Conservation (phyloP, 2,797 vertebrate genomes). For the Halcyon badia region DNA sequence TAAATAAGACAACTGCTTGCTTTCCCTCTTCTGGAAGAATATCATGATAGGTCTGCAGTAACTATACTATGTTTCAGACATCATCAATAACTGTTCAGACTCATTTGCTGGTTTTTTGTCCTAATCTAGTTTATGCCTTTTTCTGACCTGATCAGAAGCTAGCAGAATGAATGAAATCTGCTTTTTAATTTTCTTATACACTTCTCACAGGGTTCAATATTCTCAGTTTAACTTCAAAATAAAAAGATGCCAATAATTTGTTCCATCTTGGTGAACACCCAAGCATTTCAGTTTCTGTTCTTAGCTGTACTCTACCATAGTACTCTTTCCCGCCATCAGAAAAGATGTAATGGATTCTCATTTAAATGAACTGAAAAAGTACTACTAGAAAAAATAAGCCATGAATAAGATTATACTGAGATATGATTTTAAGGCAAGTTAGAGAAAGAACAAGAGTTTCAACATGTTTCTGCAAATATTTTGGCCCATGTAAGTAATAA, state of each 20-base stretch:
- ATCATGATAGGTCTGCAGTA: neutral
- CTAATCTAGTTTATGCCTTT: neutral
- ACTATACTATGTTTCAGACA: neutral
- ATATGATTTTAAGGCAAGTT: neutral
- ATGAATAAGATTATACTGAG: neutral
- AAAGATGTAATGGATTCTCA: neutral
- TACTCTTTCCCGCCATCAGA: neutral
- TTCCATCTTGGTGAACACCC: neutral
- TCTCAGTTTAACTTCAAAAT: neutral
- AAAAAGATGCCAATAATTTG: neutral
- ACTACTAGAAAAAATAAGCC: neutral
- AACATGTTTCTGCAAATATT: slow-evolving; percentile 49
- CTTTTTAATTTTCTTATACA: neutral
- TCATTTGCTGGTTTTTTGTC: neutral
- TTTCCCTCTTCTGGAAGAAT: neutral
- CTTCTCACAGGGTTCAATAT: neutral
- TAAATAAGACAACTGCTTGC: neutral
- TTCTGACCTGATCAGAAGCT: neutral
- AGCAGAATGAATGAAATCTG: neutral
- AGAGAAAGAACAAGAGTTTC: neutral
- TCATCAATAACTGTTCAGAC: neutral
- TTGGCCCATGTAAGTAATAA: slow-evolving; percentile 46
- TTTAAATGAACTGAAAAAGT: slow-evolving; percentile 24
- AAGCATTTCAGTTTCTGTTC: neutral
- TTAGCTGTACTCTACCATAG: neutral